These are phyloP conservation scores for Heterodera schachtii DNA, from an alignment of 1,140 invertebrate species.

Conservation along the genomic window DNA sequence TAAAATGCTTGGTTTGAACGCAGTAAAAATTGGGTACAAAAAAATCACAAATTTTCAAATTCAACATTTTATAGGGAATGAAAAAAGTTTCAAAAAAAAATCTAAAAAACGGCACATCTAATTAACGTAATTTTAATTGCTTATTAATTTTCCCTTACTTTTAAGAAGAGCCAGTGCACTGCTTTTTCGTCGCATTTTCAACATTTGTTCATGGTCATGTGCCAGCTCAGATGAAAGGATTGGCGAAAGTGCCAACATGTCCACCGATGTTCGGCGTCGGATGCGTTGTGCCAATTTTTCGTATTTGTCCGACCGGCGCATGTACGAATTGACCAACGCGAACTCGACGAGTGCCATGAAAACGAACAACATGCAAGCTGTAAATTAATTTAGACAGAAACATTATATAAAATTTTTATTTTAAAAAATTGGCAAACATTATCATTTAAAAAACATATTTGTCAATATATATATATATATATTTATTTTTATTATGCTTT, in stretches of 20 bases:
- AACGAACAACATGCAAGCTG: constrained; percentile 51
- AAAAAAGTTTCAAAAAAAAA: neutral
- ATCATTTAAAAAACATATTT: too few relatives aligned
- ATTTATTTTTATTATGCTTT: too few relatives aligned
- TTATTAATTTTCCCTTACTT: neutral
- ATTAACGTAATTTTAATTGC: neutral
- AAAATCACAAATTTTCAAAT: too few relatives aligned
- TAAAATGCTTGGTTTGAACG: too few relatives aligned
- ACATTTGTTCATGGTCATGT: constrained; percentile 19
- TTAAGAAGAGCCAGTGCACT: constrained; percentile 21
- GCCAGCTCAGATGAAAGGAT: constrained; percentile 16
- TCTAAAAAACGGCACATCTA: neutral
- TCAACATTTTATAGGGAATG: too few relatives aligned
- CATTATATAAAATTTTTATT: too few relatives aligned
- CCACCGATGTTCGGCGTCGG: neutral
- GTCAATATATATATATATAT: too few relatives aligned
- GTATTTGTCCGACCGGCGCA: constrained; percentile 60
- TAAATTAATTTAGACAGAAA: too few relatives aligned
- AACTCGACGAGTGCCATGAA: constrained; percentile 60
- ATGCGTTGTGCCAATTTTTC: constrained; percentile 49
- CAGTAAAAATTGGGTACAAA: too few relatives aligned
- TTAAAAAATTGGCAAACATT: too few relatives aligned
- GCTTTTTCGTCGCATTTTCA: constrained; percentile 25
- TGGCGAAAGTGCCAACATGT: constrained; percentile 6
- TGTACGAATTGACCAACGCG: constrained; percentile 61